Base-by-base conservation (phyloP, 2,113 vertebrate species). In the Rhea pennata region DNA sequence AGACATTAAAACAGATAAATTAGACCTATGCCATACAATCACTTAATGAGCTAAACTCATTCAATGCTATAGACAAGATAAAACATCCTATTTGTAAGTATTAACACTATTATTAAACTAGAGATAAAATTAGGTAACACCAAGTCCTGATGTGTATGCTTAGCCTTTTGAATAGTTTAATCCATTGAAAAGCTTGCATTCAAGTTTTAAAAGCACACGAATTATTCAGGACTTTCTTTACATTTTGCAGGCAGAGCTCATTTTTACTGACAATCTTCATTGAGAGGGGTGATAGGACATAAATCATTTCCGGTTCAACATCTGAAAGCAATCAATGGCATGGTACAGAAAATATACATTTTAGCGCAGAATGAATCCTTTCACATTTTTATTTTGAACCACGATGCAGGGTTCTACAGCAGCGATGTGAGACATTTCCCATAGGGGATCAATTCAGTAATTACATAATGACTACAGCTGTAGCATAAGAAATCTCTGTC, bases 311-410 rank as follows among this genome's bases (percentile, higher is more conserved):
- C 0, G 0, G 58, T 9, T 72, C 66, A 42, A 62, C 84, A 91
- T 86, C 56, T 89, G 87, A 95, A 92, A 95, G 33, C 66, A 61
- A 84, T 62, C 96, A 76, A 33, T 40, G 74, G 69, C 29, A 73
- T 0, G 15, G 81, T 78, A 69, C 62, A 76, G 27, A 92, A 67
- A 40, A 40, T 21, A 27, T 53, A 23, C n/a, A 5, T 91, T 91
- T 87, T 15, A 54, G 74, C 4, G 14, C 31, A 92, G 89, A 92
- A 64, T 24, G 74, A 89, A 87, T 22, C 84, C 67, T 91, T 85
- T 62, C 89, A 84, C 71, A 1, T 79, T 79, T 85, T 39, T 10
- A 69, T 87, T 92, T 53, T 51, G 66, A 75, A 42, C 21, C n/a
- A 22, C 1, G 5, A 65, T 10, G 59, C 7, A 29, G 56, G 74